These are phyloP conservation scores for Orestias chungarensis DNA, from an alignment of 2,797 vertebrate genomes.

Conservation along the genomic window DNA sequence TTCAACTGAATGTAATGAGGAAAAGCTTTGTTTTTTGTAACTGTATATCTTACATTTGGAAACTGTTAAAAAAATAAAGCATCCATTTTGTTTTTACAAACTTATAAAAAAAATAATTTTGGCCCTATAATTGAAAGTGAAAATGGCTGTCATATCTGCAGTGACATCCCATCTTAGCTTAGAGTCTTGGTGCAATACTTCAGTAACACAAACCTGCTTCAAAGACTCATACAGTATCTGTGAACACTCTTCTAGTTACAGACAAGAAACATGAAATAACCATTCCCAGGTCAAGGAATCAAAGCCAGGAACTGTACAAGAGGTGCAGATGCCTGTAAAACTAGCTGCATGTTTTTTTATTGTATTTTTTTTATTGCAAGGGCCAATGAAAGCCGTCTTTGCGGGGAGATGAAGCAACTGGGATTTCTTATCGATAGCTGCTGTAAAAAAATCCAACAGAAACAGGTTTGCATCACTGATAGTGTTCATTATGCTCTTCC, in stretches of 20 bases:
- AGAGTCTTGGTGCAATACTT: constrained; percentile 14
- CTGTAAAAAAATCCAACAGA: constrained; percentile 55
- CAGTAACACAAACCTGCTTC: constrained; percentile 25
- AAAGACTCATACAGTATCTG: constrained; percentile 39
- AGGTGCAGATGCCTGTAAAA: constrained; percentile 39
- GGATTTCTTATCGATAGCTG: constrained; percentile 41
- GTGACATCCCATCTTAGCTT: constrained; percentile 56
- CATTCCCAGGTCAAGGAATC: constrained; percentile 60
- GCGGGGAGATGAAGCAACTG: constrained; percentile 53
- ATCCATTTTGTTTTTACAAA: constrained; percentile 25
- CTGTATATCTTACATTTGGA: constrained; percentile 6
- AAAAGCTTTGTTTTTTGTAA: background rate
- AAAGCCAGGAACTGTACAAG: constrained; percentile 24
- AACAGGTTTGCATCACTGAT: constrained; percentile 24
- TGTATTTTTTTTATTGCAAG: too few relatives aligned
- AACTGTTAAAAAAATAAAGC: constrained; percentile 43
- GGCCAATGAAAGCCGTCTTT: constrained; percentile 50
- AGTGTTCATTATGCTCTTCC: constrained; percentile 19
- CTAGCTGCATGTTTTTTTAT: constrained; percentile 49
- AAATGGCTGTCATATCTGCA: constrained; percentile 40
- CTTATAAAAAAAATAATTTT: constrained; percentile 32
- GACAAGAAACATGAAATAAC: constrained; percentile 52
- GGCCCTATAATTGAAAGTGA: constrained; percentile 48
- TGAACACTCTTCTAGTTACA: constrained; percentile 55
- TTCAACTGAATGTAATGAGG: background rate